Evolutionary conservation across 1,140 invertebrate species (phyloP).

Genomic region (Eueides isabella): DNA sequence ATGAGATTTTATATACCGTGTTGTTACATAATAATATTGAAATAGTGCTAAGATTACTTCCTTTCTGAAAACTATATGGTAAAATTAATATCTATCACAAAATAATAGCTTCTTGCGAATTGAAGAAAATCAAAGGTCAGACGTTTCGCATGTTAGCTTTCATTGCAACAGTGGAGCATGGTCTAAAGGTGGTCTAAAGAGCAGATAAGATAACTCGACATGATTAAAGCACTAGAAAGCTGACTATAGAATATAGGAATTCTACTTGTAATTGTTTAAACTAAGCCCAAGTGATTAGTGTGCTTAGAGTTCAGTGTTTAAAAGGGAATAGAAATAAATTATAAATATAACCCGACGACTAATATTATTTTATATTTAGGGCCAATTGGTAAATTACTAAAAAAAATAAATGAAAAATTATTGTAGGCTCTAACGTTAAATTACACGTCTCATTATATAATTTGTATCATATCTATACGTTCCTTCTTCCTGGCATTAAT

Average conservation of each 20-base stretch:
- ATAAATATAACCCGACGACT: background rate
- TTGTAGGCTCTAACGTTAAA: background rate
- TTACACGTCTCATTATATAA: background rate
- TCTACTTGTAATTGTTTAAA: slow-evolving; percentile 33
- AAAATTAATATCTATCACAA: slow-evolving; percentile 19
- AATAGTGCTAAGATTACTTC: slow-evolving; percentile 6
- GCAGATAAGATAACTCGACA: slow-evolving; percentile 37
- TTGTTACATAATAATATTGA: slow-evolving; percentile 18
- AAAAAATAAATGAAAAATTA: background rate
- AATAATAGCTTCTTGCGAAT: slow-evolving; percentile 26
- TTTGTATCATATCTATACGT: too few species aligned
- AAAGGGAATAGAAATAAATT: slow-evolving; percentile 14
- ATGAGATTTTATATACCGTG: background rate
- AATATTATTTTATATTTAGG: background rate
- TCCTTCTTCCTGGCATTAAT: too few species aligned
- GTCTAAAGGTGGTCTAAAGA: slow-evolving; percentile 26
- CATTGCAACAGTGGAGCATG: slow-evolving; percentile 31
- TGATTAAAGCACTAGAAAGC: slow-evolving; percentile 36
- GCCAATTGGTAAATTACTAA: background rate
- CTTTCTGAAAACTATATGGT: slow-evolving; percentile 16
- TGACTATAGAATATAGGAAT: slow-evolving; percentile 31
- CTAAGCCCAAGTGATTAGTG: slow-evolving; percentile 21
- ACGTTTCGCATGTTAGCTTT: slow-evolving; percentile 34
- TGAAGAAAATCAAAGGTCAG: slow-evolving; percentile 36
- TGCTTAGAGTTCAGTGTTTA: slow-evolving; percentile 14